phyloP scores from a whole-genome alignment of 2,113 vertebrate genomes.

The Oxygymnocypris stewartii region DNA sequence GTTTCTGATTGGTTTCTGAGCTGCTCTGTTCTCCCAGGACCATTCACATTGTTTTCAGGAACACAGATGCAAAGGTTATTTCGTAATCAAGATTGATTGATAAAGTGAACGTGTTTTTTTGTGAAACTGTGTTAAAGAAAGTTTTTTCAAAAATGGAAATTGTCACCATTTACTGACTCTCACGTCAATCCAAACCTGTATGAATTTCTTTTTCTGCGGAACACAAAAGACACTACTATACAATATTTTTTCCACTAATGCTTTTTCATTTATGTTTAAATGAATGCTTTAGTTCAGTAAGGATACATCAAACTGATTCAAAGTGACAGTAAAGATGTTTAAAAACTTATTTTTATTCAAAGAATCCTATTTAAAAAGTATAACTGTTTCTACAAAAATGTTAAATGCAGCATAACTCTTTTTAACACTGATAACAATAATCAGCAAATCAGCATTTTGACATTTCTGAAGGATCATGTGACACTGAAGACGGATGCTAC shows the following conservation, averaged over 20 bases:
- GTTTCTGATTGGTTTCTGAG: constrained; percentile 51
- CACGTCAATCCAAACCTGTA: not conserved
- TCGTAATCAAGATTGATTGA: not conserved
- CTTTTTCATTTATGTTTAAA: no score
- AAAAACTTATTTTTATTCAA: no score
- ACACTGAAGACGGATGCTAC: not conserved
- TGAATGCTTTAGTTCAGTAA: not conserved
- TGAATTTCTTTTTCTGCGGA: not conserved
- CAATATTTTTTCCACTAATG: no score
- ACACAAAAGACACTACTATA: not conserved
- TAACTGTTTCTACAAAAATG: no score
- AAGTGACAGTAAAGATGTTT: no score
- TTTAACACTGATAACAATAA: no score
- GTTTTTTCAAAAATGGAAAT: not conserved
- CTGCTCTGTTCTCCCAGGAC: constrained; percentile 44
- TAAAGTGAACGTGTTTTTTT: not conserved
- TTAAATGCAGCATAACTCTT: no score
- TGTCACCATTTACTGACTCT: no score
- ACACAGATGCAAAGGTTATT: constrained; percentile 5
- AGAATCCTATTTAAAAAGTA: no score
- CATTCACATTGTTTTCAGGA: constrained; percentile 45
- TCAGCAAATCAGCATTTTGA: not conserved
- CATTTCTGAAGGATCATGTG: not conserved
- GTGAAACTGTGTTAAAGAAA: not conserved
- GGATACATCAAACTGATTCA: not conserved